Evolutionary conservation across 2,888 invertebrate genomes (phyloP).

Genomic region (Conchocele bisecta): DNA sequence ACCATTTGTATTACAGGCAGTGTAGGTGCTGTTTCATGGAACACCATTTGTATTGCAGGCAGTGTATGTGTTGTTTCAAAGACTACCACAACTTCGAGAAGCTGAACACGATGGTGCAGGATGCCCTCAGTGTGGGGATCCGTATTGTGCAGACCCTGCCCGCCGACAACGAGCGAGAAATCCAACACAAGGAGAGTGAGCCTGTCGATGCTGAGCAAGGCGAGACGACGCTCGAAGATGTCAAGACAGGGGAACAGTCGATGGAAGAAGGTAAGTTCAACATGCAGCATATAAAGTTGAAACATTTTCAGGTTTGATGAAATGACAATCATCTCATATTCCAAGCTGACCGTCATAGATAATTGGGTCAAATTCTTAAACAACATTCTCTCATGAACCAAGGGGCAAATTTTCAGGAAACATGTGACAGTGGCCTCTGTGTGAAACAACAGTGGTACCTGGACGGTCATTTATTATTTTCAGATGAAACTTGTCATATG

Average conservation of each 20-base stretch:
- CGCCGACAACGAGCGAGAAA: slow-evolving; percentile 67
- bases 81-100: slow-evolving; percentile 96
- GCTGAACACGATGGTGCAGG: slow-evolving; percentile 94
- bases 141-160: slow-evolving; percentile 86
- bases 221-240: slow-evolving; percentile 25
- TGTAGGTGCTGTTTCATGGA: too few relatives aligned
- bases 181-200: slow-evolving; percentile 49
- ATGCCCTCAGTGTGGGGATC: slow-evolving; percentile 92
- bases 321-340: slow-evolving; percentile 62
- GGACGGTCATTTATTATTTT: too few relatives aligned
- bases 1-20: too few relatives aligned
- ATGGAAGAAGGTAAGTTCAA: slow-evolving; percentile 40
- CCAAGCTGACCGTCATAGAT: too few relatives aligned
- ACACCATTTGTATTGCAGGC: slow-evolving; percentile 86
- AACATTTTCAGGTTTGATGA: too few relatives aligned
- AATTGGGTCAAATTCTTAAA: too few relatives aligned
- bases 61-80: slow-evolving; percentile 97
- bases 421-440: too few relatives aligned
- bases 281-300: not conserved
- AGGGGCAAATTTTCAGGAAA: too few relatives aligned
- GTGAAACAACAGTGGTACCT: too few relatives aligned
- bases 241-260: slow-evolving; percentile 39
- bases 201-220: slow-evolving; percentile 44
- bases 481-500: too few relatives aligned
- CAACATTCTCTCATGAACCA: too few relatives aligned